Conservation (phyloP, 1,140 invertebrate species). For the Proctacanthus coquilletti region DNA sequence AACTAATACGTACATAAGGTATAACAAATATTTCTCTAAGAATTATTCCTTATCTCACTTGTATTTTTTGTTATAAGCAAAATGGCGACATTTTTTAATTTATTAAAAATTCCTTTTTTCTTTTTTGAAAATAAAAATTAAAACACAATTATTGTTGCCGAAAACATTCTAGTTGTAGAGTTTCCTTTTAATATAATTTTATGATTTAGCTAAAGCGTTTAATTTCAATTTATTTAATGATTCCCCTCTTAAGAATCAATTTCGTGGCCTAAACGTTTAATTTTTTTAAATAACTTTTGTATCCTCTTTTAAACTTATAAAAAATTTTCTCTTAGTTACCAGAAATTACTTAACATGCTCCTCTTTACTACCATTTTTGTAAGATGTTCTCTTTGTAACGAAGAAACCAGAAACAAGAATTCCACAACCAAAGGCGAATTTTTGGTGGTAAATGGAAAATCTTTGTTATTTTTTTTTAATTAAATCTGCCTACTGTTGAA, state of each 20-base stretch:
- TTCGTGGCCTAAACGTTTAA: too few species aligned
- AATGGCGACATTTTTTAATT: conserved; percentile 18
- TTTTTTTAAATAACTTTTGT: conserved; percentile 2
- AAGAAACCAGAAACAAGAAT: too few species aligned
- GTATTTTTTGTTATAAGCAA: conserved; percentile 18
- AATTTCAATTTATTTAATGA: conserved; percentile 5
- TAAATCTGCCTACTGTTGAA: too few species aligned
- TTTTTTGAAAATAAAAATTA: conserved; percentile 8
- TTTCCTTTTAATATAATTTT: conserved; percentile 13
- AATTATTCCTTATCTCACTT: conserved; percentile 4
- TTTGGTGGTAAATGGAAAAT: too few species aligned
- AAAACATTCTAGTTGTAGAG: neutral
- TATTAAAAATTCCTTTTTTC: conserved; percentile 6
- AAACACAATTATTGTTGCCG: neutral
- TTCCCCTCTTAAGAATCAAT: too few species aligned
- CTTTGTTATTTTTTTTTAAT: too few species aligned
- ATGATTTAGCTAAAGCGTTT: conserved; percentile 6
- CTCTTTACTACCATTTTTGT: too few species aligned
- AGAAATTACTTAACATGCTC: too few species aligned
- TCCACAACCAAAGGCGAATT: too few species aligned
- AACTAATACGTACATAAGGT: neutral
- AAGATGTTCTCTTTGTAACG: too few species aligned
- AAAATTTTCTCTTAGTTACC: too few species aligned
- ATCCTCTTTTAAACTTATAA: too few species aligned
- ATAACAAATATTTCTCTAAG: conserved; percentile 6